These are phyloP conservation scores for Eretmochelys imbricata DNA, from an alignment of 2,113 vertebrate genomes.

Conservation along the genomic window DNA sequence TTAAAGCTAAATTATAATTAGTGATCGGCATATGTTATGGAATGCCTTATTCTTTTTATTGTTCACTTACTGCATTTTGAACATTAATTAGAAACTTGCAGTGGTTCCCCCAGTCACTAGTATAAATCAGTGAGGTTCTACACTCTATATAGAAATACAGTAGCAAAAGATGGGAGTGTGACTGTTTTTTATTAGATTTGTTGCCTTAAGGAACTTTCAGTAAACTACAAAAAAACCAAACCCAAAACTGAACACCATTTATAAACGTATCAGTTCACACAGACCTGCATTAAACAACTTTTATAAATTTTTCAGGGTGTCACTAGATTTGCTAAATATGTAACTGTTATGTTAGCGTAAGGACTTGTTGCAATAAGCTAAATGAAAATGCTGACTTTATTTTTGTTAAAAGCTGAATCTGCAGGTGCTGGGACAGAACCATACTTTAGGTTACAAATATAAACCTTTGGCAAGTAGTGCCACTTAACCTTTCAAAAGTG, in stretches of 20 bases:
- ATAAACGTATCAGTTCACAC: constrained; percentile 8
- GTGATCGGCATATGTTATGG: constrained; percentile 62
- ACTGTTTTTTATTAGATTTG: constrained; percentile 54
- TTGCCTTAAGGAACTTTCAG: constrained; percentile 58
- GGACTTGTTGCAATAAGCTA: neutral
- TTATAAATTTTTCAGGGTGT: neutral
- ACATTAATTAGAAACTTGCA: neutral
- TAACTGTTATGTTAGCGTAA: neutral
- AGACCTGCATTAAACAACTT: constrained; percentile 8
- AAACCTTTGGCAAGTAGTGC: constrained; percentile 26
- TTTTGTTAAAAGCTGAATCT: constrained; percentile 32
- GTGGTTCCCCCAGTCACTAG: constrained; percentile 63
- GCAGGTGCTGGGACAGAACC: constrained; percentile 21
- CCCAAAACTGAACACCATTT: constrained; percentile 3
- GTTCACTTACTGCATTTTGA: constrained; percentile 17
- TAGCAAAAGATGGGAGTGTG: constrained; percentile 59
- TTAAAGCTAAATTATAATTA: constrained; percentile 64
- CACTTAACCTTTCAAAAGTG: constrained; percentile 30
- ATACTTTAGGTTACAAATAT: constrained; percentile 9
- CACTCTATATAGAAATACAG: constrained; percentile 51
- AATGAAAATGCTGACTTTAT: constrained; percentile 3
- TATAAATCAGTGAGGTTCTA: constrained; percentile 68
- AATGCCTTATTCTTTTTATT: constrained; percentile 69
- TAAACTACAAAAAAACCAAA: neutral
- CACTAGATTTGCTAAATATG: constrained; percentile 2